These are phyloP conservation scores for Lerista edwardsae DNA, from an alignment of 2,797 vertebrate genomes.

Conservation along the genomic window DNA sequence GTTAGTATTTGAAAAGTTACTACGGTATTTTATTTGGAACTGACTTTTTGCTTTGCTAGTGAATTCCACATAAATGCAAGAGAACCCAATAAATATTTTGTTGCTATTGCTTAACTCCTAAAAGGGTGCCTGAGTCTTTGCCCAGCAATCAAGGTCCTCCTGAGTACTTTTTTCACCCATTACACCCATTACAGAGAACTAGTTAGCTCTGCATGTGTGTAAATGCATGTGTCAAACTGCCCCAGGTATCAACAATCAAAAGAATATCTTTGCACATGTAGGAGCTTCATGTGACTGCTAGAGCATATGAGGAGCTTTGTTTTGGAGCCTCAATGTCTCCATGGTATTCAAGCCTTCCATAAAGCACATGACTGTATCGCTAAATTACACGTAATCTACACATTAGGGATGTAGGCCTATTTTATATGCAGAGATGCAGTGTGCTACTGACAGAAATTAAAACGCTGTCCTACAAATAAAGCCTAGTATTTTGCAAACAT, in stretches of 20 bases:
- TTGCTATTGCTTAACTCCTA: no score
- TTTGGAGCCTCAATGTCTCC: fast-evolving
- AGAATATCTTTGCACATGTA: no score
- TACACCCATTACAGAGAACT: neutral
- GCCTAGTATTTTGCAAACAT: constrained; percentile 61
- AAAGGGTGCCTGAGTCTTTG: no score
- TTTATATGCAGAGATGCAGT: constrained; percentile 43
- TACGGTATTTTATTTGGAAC: no score
- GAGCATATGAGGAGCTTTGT: neutral
- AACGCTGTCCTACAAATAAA: constrained; percentile 63
- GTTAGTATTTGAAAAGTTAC: no score
- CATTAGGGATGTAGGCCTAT: fast-evolving
- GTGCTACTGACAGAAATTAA: constrained; percentile 59
- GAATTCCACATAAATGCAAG: no score
- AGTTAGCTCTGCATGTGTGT: neutral
- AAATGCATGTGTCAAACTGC: neutral
- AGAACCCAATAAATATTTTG: no score
- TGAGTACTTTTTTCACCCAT: neutral
- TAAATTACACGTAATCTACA: neutral
- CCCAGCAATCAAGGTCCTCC: no score
- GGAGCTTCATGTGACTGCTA: constrained; percentile 6
- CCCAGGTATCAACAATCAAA: neutral
- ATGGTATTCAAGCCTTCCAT: constrained; percentile 3
- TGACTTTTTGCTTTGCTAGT: no score
- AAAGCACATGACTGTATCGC: neutral